These are phyloP conservation scores for Spodoptera littoralis DNA, from an alignment of 2,888 invertebrate genomes.

Conservation along the genomic window DNA sequence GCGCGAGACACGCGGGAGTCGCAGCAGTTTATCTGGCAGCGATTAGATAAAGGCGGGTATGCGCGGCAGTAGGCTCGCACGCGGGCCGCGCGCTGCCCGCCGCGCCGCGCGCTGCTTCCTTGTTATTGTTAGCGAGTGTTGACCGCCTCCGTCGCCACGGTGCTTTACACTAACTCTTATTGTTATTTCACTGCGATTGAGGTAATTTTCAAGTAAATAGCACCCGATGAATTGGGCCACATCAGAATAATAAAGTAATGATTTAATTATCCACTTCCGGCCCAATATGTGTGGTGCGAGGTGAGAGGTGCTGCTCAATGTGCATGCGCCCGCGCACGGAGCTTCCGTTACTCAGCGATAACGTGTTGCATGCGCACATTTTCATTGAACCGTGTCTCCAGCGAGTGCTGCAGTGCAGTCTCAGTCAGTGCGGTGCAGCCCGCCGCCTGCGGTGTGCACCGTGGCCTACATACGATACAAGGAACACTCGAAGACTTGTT, in stretches of 20 bases:
- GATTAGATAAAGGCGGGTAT: slow-evolving; percentile 82
- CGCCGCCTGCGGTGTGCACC: too few species aligned
- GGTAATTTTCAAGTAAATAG: too few species aligned
- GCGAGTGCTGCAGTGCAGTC: slow-evolving; percentile 1
- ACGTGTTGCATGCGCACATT: slow-evolving; percentile 33
- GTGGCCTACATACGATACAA: too few species aligned
- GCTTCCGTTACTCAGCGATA: slow-evolving; percentile 57
- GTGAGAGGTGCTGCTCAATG: slow-evolving; percentile 5
- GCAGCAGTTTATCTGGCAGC: slow-evolving; percentile 73
- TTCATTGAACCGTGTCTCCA: slow-evolving; percentile 41
- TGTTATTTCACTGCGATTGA: slow-evolving; percentile 3
- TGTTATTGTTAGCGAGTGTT: slow-evolving; percentile 77
- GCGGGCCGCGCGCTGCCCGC: slow-evolving; percentile 54
- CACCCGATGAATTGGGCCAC: neutral
- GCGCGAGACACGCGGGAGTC: slow-evolving; percentile 64
- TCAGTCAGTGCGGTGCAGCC: too few species aligned
- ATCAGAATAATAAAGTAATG: neutral
- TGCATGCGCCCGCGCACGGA: slow-evolving; percentile 40
- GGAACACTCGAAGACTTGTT: too few species aligned
- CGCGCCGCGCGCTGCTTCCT: slow-evolving; percentile 60
- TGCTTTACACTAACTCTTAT: slow-evolving; percentile 23
- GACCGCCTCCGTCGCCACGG: slow-evolving; percentile 58
- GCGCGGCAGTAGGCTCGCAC: slow-evolving; percentile 71
- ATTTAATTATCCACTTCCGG: slow-evolving; percentile 19
- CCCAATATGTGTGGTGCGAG: slow-evolving; percentile 1